Conservation (phyloP, 2,113 vertebrate species). For the Bujurquina vittata region DNA sequence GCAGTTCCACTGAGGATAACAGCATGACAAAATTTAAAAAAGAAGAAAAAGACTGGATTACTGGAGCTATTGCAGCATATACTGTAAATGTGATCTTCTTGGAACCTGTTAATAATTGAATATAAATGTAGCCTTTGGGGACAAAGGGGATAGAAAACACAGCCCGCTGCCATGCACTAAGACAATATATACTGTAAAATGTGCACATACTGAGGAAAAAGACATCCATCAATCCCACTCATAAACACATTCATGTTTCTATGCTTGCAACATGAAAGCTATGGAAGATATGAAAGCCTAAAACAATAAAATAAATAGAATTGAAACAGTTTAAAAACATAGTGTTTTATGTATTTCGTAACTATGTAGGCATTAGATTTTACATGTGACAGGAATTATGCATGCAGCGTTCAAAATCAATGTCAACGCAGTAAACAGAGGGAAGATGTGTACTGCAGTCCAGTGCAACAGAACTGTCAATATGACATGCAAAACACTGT, state of each 20-base stretch:
- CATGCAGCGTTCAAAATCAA: neutral
- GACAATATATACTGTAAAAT: neutral
- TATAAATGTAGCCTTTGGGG: neutral
- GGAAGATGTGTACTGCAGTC: neutral
- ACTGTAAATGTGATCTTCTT: conserved; percentile 23
- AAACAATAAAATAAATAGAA: neutral
- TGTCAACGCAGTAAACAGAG: neutral
- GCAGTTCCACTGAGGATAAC: neutral
- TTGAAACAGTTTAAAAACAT: neutral
- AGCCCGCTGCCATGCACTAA: neutral
- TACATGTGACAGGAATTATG: neutral
- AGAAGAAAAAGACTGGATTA: neutral
- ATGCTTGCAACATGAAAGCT: neutral
- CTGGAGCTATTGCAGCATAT: neutral
- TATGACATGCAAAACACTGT: neutral
- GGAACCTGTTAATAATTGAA: conserved; percentile 37
- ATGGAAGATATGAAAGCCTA: neutral
- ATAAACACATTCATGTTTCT: neutral
- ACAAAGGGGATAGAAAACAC: neutral
- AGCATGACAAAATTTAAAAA: neutral
- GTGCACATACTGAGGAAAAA: conserved; percentile 14
- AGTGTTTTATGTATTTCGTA: neutral
- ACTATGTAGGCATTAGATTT: neutral
- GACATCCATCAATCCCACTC: conserved; percentile 16
- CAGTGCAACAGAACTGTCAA: neutral